Conservation (phyloP, 2,113 vertebrate species). For the Pardalotus punctatus region DNA sequence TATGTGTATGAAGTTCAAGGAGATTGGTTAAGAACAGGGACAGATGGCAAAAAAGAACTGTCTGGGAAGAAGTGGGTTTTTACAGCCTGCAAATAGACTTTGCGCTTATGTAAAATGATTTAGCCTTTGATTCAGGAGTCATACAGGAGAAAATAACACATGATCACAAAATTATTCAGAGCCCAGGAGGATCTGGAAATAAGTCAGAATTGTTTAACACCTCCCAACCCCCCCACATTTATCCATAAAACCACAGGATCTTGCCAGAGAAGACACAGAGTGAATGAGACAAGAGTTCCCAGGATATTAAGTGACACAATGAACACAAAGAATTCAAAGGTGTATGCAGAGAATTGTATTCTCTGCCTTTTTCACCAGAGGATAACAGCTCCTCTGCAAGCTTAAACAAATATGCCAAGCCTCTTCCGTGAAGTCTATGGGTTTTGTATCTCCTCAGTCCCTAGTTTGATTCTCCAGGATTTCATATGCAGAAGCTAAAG, state of each 20-base stretch:
- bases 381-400: not conserved
- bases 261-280: not conserved
- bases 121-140: constrained; percentile 46
- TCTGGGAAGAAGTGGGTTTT: constrained; percentile 36
- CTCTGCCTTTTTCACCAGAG: not conserved
- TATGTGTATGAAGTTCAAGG: not conserved
- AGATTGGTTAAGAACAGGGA: constrained; percentile 26
- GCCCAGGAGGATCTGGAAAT: not conserved
- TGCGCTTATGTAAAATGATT: constrained; percentile 32
- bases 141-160: constrained; percentile 20
- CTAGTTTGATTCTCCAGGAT: not conserved
- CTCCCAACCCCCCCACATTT: accelerated
- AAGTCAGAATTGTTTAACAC: not conserved
- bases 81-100: constrained; percentile 50
- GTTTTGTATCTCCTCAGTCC: not conserved
- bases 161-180: constrained; percentile 18
- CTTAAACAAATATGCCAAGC: not conserved
- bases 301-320: not conserved
- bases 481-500: not conserved
- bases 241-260: not conserved
- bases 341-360: not conserved
- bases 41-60: constrained; percentile 51
- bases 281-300: not conserved
- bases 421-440: not conserved
- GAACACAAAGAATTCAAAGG: not conserved